Evolutionary conservation across 2,797 vertebrate genomes (phyloP), one percentile per base, ranked within the genome.

Genomic region (Trachops cirrhosus): DNA sequence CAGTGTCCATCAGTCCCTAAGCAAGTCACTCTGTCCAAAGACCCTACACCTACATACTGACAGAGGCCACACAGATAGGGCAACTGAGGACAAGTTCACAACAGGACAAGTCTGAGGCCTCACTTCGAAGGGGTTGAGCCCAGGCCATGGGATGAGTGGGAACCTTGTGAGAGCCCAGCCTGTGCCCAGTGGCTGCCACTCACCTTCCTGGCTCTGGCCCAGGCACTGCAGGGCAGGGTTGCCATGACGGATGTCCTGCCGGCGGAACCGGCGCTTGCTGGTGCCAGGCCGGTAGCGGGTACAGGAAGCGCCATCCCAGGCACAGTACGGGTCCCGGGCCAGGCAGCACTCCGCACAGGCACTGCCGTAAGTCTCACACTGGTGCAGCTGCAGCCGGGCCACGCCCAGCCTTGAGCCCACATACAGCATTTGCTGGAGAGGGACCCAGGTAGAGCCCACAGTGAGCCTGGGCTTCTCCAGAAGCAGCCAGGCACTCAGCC

Each of bases 331-430:
- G 94, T 99, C 99, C 96, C 99, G 98, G 93, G 99, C 99, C 97
- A 99, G 98, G 97, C 99, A 99, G 98, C 99, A 99, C 94, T 99
- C 99, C 0, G 99, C 99, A 48, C 99, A 99, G 1, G 99, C 99
- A 1, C 98, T 99, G 59, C 99, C 99, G 0, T 99, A 99, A 0
- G 98, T 99, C 96, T 99, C 99, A 0, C 99, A 99, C 89, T 97
- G 99, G 94, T 99, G 99, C 97, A 99, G 98, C 97, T 98, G 98
- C 74, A 99, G 98, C 98, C 98, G 99, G 15, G 98, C 99, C 97
- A 99, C 98, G 0, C 99, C 99, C 52, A 98, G 93, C 12, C 97
- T 97, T 7, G 99, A 99, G 91, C 99, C 99, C 96, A 99, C 98
- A 0, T 98, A 99, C 62, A 99, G 97, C 1, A 62, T 98, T 99